Conservation (phyloP, 1,140 invertebrate species). For the Lineus longissimus region DNA sequence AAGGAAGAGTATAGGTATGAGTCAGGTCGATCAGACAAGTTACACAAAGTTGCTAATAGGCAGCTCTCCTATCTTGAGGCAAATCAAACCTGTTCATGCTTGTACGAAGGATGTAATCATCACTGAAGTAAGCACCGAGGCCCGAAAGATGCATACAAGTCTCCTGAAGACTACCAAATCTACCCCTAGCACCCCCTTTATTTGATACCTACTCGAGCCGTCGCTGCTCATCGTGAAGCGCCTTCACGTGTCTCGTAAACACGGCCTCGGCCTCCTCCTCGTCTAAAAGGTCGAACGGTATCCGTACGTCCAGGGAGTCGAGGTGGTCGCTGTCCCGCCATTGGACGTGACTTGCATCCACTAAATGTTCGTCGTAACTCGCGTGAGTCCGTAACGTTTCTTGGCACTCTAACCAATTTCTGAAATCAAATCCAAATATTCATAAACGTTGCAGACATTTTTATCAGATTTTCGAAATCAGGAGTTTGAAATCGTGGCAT, state of each 20-base stretch:
- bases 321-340: conserved; percentile 77
- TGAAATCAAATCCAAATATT: conserved; percentile 47
- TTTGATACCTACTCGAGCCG: conserved; percentile 77
- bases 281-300: conserved; percentile 87
- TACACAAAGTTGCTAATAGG: no score
- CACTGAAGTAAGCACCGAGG: no score
- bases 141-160: no score
- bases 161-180: no score
- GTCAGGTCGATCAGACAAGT: no score
- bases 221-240: conserved; percentile 83
- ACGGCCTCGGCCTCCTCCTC: conserved; percentile 85
- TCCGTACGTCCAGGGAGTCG: conserved; percentile 60
- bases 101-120: no score
- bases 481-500: no score
- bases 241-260: conserved; percentile 86
- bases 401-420: conserved; percentile 82
- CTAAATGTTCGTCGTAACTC: conserved; percentile 87
- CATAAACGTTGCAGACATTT: neutral
- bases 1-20: no score
- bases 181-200: no score
- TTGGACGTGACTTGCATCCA: conserved; percentile 69
- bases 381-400: conserved; percentile 79
- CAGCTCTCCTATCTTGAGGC: no score
- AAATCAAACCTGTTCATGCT: no score
- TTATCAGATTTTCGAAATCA: no score